Evolutionary conservation across 2,888 invertebrate genomes (phyloP).

Genomic region (Syrista parreyssii): DNA sequence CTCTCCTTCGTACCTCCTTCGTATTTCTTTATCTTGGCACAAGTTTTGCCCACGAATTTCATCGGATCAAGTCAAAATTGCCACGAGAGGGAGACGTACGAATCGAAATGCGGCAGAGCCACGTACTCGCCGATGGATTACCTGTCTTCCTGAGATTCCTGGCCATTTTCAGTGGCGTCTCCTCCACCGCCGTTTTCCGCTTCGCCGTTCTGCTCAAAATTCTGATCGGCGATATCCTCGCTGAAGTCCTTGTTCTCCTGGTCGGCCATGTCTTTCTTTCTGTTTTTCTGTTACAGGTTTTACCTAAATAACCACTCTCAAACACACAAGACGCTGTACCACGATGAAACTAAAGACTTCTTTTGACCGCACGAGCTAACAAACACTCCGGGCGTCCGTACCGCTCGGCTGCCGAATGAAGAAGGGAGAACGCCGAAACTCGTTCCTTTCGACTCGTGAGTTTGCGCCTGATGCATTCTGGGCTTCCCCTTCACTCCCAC

Average conservation of each 20-base stretch:
- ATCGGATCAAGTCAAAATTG: conserved; percentile 2
- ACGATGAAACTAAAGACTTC: conserved; percentile 24
- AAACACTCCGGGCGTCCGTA: conserved; percentile 44
- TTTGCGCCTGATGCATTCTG: conserved; percentile 47
- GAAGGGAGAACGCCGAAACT: conserved; percentile 51
- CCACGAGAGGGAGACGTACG: not conserved
- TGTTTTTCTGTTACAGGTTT: conserved; percentile 23
- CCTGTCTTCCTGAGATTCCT: conserved; percentile 65
- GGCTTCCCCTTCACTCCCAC: conserved; percentile 31
- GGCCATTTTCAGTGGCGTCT: conserved; percentile 76
- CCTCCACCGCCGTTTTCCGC: conserved; percentile 77
- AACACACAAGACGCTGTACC: conserved; percentile 17
- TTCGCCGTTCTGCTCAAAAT: conserved; percentile 70
- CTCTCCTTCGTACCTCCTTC: too few species aligned
- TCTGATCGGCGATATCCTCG: conserved; percentile 71
- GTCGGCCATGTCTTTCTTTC: conserved; percentile 53
- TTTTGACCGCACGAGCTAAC: conserved; percentile 18
- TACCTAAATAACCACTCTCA: conserved; percentile 19
- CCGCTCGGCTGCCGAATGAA: conserved; percentile 59
- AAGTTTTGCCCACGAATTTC: too few species aligned
- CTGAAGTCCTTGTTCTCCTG: conserved; percentile 65
- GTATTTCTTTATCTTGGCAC: not conserved
- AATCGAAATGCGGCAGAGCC: not conserved
- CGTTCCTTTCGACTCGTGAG: conserved; percentile 41
- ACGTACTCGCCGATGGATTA: conserved; percentile 37